phyloP scores from a whole-genome alignment of 2,888 invertebrate genomes.

The Polymixis lichenea region DNA sequence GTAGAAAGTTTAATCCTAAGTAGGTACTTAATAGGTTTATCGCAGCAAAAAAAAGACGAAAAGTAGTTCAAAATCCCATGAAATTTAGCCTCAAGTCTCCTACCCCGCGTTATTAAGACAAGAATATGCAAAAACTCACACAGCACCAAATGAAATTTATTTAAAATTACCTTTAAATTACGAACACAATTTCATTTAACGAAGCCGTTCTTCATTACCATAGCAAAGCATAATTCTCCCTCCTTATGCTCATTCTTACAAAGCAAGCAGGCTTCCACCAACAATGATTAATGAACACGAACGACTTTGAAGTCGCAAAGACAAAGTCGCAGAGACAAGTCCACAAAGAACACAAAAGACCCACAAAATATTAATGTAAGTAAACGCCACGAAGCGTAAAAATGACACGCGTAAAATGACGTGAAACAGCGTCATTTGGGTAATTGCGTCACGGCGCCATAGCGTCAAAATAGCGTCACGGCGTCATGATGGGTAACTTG shows the following conservation, averaged over 20 bases:
- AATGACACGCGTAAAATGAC: slow-evolving; percentile 53
- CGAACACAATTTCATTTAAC: slow-evolving; percentile 25
- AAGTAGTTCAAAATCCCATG: background rate
- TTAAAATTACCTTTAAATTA: slow-evolving; percentile 31
- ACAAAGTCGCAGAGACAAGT: slow-evolving; percentile 51
- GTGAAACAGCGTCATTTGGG: slow-evolving; percentile 49
- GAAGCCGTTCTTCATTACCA: slow-evolving; percentile 35
- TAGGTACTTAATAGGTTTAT: background rate
- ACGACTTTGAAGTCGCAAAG: slow-evolving; percentile 58
- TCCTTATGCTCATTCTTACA: slow-evolving; percentile 39
- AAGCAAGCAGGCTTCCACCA: slow-evolving; percentile 40
- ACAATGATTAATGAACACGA: slow-evolving; percentile 64
- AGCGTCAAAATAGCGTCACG: slow-evolving; percentile 27
- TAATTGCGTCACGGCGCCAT: slow-evolving; percentile 43
- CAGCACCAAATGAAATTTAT: background rate
- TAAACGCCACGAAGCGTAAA: slow-evolving; percentile 45
- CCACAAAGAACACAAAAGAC: slow-evolving; percentile 57
- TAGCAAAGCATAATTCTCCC: slow-evolving; percentile 28
- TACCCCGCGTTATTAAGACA: background rate
- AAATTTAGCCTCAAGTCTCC: background rate
- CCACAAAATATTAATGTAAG: slow-evolving; percentile 54
- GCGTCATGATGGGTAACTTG: slow-evolving; percentile 28
- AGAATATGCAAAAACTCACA: background rate
- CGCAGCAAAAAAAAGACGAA: background rate
- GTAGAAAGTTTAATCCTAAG: too few relatives aligned